Evolutionary conservation across 2,797 vertebrate genomes (phyloP).

Genomic region (Darevskia mixta): DNA sequence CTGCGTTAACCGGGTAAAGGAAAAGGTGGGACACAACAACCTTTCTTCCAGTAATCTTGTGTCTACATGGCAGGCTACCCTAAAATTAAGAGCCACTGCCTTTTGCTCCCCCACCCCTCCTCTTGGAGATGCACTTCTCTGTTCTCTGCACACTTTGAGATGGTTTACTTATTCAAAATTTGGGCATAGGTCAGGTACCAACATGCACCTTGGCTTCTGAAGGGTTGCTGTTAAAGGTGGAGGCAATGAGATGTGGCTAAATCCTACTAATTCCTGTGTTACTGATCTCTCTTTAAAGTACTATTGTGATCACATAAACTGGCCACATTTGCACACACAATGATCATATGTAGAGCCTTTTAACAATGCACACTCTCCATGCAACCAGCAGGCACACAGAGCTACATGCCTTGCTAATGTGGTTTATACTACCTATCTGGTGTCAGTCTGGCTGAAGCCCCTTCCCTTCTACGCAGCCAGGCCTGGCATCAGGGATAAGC

Average conservation of each 20-base stretch:
- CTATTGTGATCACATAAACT: neutral
- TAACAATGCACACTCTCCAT: neutral
- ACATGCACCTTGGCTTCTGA: neutral
- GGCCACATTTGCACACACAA: neutral
- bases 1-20: neutral
- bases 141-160: neutral
- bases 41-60: neutral
- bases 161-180: slow-evolving; percentile 1
- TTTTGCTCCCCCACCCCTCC: neutral
- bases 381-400: neutral
- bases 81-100: neutral
- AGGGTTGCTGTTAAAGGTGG: neutral
- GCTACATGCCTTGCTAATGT: neutral
- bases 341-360: neutral
- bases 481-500: too few relatives aligned
- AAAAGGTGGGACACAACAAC: neutral
- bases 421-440: neutral
- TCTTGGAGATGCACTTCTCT: neutral
- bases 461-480: too few relatives aligned
- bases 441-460: neutral
- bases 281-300: neutral
- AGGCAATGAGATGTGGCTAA: neutral
- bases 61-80: neutral
- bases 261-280: neutral
- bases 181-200: neutral